Base-by-base conservation (phyloP, 2,888 invertebrate species). In the Loripinus fragilis region DNA sequence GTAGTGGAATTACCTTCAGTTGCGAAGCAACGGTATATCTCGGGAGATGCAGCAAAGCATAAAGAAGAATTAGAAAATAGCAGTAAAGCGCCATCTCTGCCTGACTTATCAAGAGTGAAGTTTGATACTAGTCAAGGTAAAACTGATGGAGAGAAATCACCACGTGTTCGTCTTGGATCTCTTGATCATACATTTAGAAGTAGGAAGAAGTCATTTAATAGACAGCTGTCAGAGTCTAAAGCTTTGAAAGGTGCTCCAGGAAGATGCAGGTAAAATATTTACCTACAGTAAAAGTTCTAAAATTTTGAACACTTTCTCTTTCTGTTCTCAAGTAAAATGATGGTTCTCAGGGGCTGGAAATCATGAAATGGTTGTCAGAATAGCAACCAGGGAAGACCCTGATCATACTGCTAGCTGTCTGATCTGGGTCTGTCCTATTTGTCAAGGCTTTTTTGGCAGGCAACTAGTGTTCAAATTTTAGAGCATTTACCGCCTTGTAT, bases 251-350 rank as follows among this genome's bases (percentile, higher is more conserved):
- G 83, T 73, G 81, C 82, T 41, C 89, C 90, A 25, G 88, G 87
- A 33, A 88, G 91, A 80, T 88, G 88, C 86, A 88, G 90, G 89
- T 90, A 45, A 15, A 20, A 45, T 45, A 3, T 20, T 20, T 17
- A 45, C 7, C n/a, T 38, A n/a, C n/a, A n/a, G n/a, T n/a, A n/a
- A n/a, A n/a, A n/a, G n/a, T n/a, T n/a, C n/a, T n/a, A n/a, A n/a
- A n/a, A n/a, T n/a, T n/a, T n/a, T n/a, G n/a, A n/a, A n/a, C n/a
- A n/a, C n/a, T n/a, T n/a, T n/a, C n/a, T n/a, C n/a, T n/a, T n/a
- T n/a, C n/a, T n/a, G n/a, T n/a, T n/a, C n/a, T n/a, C n/a, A n/a
- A n/a, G n/a, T n/a, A n/a, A n/a, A n/a, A n/a, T n/a, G n/a, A n/a
- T n/a, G n/a, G n/a, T n/a, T n/a, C n/a, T n/a, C n/a, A n/a, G n/a